Evolutionary conservation across 2,113 vertebrate genomes (phyloP).

Genomic region (Tonatia bakeri): DNA sequence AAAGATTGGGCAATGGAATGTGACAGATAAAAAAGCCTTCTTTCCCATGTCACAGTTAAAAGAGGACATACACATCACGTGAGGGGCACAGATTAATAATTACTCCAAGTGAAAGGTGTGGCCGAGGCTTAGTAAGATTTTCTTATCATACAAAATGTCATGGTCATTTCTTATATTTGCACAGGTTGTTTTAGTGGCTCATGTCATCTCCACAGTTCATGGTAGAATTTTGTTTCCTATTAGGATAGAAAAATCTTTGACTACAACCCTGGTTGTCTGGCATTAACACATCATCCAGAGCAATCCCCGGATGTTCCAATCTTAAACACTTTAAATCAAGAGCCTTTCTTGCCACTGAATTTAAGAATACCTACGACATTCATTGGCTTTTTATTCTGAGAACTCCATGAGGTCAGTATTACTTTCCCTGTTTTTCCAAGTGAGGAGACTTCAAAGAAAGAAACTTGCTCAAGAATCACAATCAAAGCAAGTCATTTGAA

Average conservation of each 20-base stretch:
- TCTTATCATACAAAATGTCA: not conserved
- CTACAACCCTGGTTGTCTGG: not conserved
- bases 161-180: not conserved
- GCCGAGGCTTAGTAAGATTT: not conserved
- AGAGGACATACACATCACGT: not conserved
- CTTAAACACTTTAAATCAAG: constrained; percentile 7
- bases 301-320: not conserved
- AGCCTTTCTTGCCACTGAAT: not conserved
- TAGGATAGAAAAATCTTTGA: not conserved
- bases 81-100: not conserved
- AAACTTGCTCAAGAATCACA: not conserved
- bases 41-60: not conserved
- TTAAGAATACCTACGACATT: not conserved
- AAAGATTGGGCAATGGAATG: not conserved
- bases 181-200: not conserved
- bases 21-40: not conserved
- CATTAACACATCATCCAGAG: not conserved
- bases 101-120: not conserved
- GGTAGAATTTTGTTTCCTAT: not conserved
- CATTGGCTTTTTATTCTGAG: not conserved
- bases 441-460: not conserved
- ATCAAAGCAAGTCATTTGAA: constrained; percentile 32
- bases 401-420: not conserved
- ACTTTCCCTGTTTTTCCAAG: constrained; percentile 36
- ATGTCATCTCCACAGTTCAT: not conserved